Conservation (phyloP, 2,888 invertebrate genomes). For the Drosophila kuntzei region DNA sequence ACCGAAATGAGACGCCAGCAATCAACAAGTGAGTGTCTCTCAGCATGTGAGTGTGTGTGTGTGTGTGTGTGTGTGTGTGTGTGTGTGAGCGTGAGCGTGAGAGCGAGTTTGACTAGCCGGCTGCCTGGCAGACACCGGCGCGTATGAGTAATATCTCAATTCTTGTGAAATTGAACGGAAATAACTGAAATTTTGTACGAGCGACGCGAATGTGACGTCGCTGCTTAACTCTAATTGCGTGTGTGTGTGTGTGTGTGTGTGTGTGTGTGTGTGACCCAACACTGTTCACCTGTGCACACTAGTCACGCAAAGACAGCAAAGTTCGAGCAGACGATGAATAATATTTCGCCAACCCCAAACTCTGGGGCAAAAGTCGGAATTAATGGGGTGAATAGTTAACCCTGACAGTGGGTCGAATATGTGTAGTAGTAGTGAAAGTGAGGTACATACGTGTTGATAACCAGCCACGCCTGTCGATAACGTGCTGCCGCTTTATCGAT, state of each 20-base stretch:
- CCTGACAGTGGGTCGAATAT: conserved; percentile 7
- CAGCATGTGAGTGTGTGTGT: neutral
- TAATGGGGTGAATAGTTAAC: neutral
- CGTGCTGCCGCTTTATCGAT: conserved; percentile 17
- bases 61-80: conserved; percentile 16
- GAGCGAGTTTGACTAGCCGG: conserved; percentile 41
- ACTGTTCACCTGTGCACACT: conserved; percentile 17
- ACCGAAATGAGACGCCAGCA: conserved; percentile 31
- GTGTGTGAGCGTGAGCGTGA: conserved; percentile 34
- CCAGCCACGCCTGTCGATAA: conserved; percentile 12
- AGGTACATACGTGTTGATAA: conserved; percentile 7
- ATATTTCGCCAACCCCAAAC: conserved; percentile 4
- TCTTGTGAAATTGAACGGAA: conserved; percentile 84
- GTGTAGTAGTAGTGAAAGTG: conserved; percentile 16
- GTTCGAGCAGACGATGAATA: conserved; percentile 36
- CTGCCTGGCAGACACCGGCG: conserved; percentile 52
- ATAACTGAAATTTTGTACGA: conserved; percentile 73
- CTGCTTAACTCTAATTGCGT: neutral
- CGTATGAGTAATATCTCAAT: conserved; percentile 83
- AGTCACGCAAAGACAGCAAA: conserved; percentile 6
- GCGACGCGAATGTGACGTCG: conserved; percentile 43
- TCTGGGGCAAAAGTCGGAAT: conserved; percentile 8
- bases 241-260: conserved; percentile 5
- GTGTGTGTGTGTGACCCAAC: conserved; percentile 25
- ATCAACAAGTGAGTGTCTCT: conserved; percentile 17